These are phyloP conservation scores for Drosophila kurseongensis DNA, from an alignment of 1,140 invertebrate species.

Conservation along the genomic window DNA sequence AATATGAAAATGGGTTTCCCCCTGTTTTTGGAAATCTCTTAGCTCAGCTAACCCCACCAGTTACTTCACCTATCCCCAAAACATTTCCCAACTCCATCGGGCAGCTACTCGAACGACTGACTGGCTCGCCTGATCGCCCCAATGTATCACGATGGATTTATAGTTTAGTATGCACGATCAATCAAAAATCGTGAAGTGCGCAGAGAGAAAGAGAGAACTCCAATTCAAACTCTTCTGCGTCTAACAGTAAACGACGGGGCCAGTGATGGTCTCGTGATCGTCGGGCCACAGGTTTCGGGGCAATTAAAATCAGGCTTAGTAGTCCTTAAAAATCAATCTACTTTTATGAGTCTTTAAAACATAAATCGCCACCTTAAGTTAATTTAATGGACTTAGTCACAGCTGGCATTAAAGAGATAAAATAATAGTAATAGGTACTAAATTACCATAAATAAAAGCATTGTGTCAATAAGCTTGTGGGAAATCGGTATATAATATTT, in stretches of 20 bases:
- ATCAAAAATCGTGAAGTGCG: conserved; percentile 84
- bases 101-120: conserved; percentile 14
- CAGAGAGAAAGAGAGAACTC: conserved; percentile 27
- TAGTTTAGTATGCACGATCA: conserved; percentile 85
- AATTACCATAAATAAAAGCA: neutral
- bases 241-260: conserved; percentile 68
- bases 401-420: neutral
- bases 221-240: conserved; percentile 51
- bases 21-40: conserved; percentile 27
- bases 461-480: no score
- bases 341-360: neutral
- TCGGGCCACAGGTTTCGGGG: conserved; percentile 11
- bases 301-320: conserved; percentile 9
- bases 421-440: neutral
- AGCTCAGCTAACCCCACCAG: neutral
- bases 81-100: conserved; percentile 12
- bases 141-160: conserved; percentile 85
- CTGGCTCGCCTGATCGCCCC: conserved; percentile 83
- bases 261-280: conserved; percentile 31
- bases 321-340: neutral
- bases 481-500: no score
- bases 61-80: neutral
- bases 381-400: neutral
- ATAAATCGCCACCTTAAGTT: neutral
- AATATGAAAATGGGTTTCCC: conserved; percentile 69